A percentile compares a stretch with the other conserved stretches of the same genome.
Conservation (phyloP, 2,113 vertebrate genomes). For the Falcunculus frontatus region DNA sequence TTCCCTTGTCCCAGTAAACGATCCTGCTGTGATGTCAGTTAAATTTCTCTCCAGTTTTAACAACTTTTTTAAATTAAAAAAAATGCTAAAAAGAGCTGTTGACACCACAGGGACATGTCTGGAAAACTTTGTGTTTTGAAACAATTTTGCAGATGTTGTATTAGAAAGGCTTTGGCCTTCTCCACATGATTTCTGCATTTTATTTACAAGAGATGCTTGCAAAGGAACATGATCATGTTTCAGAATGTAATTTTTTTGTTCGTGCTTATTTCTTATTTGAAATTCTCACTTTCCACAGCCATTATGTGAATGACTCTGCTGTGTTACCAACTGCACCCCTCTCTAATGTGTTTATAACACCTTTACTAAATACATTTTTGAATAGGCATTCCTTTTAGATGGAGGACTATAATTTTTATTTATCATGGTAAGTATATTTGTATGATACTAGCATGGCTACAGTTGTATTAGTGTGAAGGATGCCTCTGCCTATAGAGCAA, state of each 20-base stretch:
- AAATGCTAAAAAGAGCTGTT: neutral
- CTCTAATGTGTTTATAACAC: neutral
- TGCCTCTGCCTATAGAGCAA: neutral
- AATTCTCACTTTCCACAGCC: neutral
- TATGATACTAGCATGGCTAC: neutral
- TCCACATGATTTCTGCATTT: neutral
- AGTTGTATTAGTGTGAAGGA: neutral
- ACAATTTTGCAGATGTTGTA: slow-evolving; percentile 18
- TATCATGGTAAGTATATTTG: neutral
- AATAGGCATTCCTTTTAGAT: neutral
- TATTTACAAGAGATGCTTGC: neutral
- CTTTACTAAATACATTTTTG: neutral
- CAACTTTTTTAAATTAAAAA: neutral
- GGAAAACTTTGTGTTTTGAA: slow-evolving; percentile 21
- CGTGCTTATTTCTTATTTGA: neutral
- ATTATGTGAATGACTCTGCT: neutral
- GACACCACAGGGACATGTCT: slow-evolving; percentile 29
- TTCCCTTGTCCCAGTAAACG: neutral
- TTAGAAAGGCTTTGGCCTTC: neutral
- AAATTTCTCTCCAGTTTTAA: slow-evolving; percentile 4
- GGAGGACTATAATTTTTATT: neutral
- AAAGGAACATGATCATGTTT: neutral
- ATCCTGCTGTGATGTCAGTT: neutral
- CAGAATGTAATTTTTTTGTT: neutral
- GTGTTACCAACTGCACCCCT: neutral